Percentiles rank a stretch among this genome's conserved stretches.
Conservation (phyloP, 92 coral and sea anemone species). For the Siderastrea siderea region DNA sequence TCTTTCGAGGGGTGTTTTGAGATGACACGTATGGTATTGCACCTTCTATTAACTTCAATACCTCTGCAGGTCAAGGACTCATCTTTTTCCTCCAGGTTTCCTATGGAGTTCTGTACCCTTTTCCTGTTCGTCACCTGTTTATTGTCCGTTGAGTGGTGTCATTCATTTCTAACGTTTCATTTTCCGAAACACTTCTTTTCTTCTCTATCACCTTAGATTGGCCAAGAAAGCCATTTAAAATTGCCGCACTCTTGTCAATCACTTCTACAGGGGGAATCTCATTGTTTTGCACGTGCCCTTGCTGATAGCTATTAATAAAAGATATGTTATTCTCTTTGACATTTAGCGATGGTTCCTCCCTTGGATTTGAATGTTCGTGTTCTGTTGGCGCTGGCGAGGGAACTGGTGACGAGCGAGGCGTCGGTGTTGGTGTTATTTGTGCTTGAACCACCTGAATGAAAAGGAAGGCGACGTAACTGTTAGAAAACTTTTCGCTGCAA, state of each 20-base stretch:
- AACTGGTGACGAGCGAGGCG: conserved; percentile 77
- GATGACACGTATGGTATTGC: background rate
- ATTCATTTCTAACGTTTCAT: conserved; percentile 3
- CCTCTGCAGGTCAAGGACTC: background rate
- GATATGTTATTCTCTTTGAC: conserved; percentile 2
- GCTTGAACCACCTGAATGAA: conserved; percentile 67
- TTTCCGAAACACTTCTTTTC: background rate
- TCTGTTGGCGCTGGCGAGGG: conserved; percentile 45
- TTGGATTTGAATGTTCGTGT: conserved; percentile 19
- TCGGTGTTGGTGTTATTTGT: conserved; percentile 77
- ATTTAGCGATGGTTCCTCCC: conserved; percentile 34
- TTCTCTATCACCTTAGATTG: background rate
- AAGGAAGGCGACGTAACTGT: background rate
- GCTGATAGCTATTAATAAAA: background rate
- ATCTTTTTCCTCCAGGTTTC: background rate
- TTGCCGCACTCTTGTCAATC: background rate
- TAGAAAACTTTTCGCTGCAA: background rate
- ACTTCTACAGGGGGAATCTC: conserved; percentile 5
- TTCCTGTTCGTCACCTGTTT: conserved; percentile 24
- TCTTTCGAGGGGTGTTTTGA: no score
- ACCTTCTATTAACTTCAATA: background rate
- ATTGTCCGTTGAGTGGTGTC: conserved; percentile 13
- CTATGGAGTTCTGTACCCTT: background rate
- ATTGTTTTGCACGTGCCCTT: background rate
- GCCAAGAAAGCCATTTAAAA: conserved; percentile 24